Evolutionary conservation across 2,888 invertebrate species (phyloP), one percentile per base, ranked within the genome.

Genomic region (Meghimatium bilineatum): DNA sequence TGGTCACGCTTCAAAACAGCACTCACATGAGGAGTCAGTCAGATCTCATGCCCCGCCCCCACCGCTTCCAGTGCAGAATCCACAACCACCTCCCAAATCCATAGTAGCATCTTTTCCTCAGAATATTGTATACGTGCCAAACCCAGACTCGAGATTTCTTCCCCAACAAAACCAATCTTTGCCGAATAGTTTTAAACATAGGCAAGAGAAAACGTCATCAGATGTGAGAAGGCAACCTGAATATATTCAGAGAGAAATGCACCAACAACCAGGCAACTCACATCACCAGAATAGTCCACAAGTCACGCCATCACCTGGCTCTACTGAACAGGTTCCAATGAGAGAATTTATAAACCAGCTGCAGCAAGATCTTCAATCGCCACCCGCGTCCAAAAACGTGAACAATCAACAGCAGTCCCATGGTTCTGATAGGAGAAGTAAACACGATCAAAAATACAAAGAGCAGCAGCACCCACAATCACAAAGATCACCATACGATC

Each of bases 111-210:
- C 75, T 20, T 63, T 52, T 8, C 72, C 69, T 32, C 36, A 63
- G 12, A 63, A 23, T n/a, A 49, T 26, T n/a, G 32, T 32, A 20
- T 79, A 83, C 34, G 79, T 74, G 49, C 84, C 84, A 10, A 80
- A 69, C 75, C 84, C 74, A 32, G 63, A 80, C 63, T 5, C 8
- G 12, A 63, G n/a, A n/a, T 49, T 71, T 32, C 52, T 29, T n/a
- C 29, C 32, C 12, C 79, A 49, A 34, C 44, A n/a, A 17, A 63
- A n/a, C 23, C 49, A 60, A 20, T 63, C 60, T n/a, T 63, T 63
- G 23, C 74, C 83, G 17, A 74, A 79, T 17, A 71, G 38, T 29
- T 32, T 80, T 2, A 83, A 80, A 36, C 83, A 83, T 66, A 80
- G 32, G 29, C 80, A 75, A 6, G 69, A 49, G 12, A 36, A 44